Conservation (phyloP, 2,888 invertebrate genomes). For the Rutpela maculata region DNA sequence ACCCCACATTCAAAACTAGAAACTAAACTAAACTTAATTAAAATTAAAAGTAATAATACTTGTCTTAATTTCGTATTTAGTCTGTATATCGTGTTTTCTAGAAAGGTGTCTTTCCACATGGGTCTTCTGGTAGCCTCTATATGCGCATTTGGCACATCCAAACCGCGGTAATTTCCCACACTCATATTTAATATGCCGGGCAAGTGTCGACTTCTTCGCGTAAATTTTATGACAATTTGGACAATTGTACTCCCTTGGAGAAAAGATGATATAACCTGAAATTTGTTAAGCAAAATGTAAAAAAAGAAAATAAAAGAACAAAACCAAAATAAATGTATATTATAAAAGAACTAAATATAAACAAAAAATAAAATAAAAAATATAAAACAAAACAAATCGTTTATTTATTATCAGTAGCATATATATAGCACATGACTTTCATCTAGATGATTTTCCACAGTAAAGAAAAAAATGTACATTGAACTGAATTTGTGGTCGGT, state of each 20-base stretch:
- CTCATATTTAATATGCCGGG: constrained; percentile 67
- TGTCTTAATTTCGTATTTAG: constrained; percentile 60
- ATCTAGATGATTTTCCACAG: no score
- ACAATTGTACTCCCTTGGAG: constrained; percentile 58
- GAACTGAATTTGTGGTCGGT: no score
- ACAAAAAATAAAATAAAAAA: constrained; percentile 18
- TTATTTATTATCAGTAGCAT: neutral
- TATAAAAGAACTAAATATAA: constrained; percentile 20
- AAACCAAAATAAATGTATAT: constrained; percentile 36
- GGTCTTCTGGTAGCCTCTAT: constrained; percentile 66
- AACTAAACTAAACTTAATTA: constrained; percentile 40
- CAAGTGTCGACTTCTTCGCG: constrained; percentile 62
- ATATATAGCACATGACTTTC: neutral
- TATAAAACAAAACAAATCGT: constrained; percentile 13
- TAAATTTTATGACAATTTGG: constrained; percentile 61
- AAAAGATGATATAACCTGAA: constrained; percentile 57
- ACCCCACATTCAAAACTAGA: neutral
- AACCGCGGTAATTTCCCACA: constrained; percentile 68
- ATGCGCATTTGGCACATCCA: constrained; percentile 65
- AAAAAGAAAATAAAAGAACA: constrained; percentile 45
- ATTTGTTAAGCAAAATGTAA: constrained; percentile 40
- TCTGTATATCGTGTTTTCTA: constrained; percentile 64
- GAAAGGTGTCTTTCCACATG: constrained; percentile 67
- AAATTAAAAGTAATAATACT: constrained; percentile 58
- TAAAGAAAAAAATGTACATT: no score